phyloP scores from a whole-genome alignment of 2,113 vertebrate genomes.

The Gnathonemus echidnorhynchus region DNA sequence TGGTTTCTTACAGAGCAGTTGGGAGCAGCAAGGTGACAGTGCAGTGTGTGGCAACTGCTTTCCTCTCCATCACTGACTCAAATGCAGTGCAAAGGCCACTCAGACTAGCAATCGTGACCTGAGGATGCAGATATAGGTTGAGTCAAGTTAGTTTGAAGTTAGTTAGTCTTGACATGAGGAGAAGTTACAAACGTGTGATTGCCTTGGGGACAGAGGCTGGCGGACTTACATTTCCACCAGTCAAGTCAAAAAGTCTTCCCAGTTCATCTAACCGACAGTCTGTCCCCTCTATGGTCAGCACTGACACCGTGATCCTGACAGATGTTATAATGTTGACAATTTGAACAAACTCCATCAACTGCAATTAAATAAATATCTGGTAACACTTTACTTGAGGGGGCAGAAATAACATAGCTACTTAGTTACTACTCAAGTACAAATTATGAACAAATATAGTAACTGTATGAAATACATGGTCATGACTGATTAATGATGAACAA shows the following conservation, averaged over 20 bases:
- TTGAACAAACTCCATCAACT: not conserved
- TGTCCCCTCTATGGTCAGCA: constrained; percentile 63
- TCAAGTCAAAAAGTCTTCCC: constrained; percentile 60
- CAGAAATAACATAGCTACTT: not conserved
- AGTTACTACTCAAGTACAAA: not conserved
- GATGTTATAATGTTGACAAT: not conserved
- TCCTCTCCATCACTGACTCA: constrained; percentile 50
- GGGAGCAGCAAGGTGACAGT: constrained; percentile 52
- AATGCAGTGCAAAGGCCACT: constrained; percentile 45
- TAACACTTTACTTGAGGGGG: not conserved
- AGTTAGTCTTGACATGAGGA: not conserved
- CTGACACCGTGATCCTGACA: constrained; percentile 61
- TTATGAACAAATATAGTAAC: not conserved
- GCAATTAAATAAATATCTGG: not conserved
- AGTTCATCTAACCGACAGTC: constrained; percentile 64
- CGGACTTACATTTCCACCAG: constrained; percentile 56
- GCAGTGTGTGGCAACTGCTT: constrained; percentile 53
- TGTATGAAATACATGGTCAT: not conserved
- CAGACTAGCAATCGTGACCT: constrained; percentile 54
- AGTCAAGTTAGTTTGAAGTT: not conserved
- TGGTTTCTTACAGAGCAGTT: constrained; percentile 43
- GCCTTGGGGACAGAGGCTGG: not conserved
- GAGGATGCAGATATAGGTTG: not conserved
- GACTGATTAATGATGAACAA: not conserved
- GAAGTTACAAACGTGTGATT: not conserved